Conservation (phyloP, 2,113 vertebrate genomes). For the Tetrao urogallus region DNA sequence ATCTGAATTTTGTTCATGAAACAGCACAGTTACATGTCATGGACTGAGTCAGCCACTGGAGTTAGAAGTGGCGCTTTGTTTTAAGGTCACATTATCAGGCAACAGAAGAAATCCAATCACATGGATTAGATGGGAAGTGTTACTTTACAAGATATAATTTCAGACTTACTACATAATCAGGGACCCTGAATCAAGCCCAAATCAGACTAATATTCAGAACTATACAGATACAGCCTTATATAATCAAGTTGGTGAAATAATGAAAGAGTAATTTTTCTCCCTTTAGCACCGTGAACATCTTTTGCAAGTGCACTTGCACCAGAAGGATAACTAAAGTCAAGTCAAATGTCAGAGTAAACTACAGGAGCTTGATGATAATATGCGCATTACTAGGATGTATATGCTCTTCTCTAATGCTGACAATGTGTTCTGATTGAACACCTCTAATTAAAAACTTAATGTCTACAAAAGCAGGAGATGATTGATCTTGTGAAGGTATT, state of each 20-base stretch:
- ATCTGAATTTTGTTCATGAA: background rate
- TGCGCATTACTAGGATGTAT: background rate
- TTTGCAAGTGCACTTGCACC: background rate
- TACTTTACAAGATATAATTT: background rate
- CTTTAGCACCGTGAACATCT: background rate
- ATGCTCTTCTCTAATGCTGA: background rate
- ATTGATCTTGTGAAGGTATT: background rate
- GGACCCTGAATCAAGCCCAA: background rate
- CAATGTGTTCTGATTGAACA: background rate
- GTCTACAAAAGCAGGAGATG: background rate
- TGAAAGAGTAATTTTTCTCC: background rate
- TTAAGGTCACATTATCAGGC: background rate
- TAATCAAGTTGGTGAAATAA: background rate
- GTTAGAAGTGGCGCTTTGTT: background rate
- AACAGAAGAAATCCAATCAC: background rate
- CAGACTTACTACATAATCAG: background rate
- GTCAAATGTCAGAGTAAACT: background rate
- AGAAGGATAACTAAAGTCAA: background rate
- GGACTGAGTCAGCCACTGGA: background rate
- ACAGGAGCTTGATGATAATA: background rate
- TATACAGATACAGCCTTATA: background rate
- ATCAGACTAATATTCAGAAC: background rate
- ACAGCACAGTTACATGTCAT: background rate
- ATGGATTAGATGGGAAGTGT: background rate
- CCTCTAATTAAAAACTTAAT: background rate